Conservation (phyloP, 1,140 invertebrate genomes). For the Euwallacea fornicatus region DNA sequence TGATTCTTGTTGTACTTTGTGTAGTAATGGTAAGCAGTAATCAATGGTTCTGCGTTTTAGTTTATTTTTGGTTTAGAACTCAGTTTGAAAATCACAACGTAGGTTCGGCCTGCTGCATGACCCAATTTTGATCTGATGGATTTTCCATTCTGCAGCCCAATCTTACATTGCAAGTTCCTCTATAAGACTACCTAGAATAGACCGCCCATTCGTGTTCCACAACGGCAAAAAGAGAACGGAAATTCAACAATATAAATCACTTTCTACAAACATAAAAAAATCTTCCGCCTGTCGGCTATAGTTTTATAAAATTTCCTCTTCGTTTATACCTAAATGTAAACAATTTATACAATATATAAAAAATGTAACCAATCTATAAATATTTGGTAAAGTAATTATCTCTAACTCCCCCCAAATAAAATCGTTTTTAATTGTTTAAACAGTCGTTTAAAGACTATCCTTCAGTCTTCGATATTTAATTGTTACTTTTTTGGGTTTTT, state of each 20-base stretch:
- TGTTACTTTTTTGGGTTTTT: slow-evolving; percentile 12
- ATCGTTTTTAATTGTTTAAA: slow-evolving; percentile 17
- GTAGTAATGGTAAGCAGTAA: too few relatives aligned
- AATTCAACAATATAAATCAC: slow-evolving; percentile 9
- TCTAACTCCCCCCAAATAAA: slow-evolving; percentile 26
- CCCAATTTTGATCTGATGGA: too few relatives aligned
- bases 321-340: slow-evolving; percentile 33
- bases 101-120: too few relatives aligned
- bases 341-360: slow-evolving; percentile 41
- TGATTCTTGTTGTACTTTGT: too few relatives aligned
- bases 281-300: slow-evolving; percentile 17
- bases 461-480: slow-evolving; percentile 40
- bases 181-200: too few relatives aligned
- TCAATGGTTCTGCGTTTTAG: too few relatives aligned
- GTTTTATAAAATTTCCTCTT: slow-evolving; percentile 31
- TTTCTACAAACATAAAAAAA: slow-evolving; percentile 24
- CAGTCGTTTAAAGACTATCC: slow-evolving; percentile 39
- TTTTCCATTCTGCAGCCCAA: too few relatives aligned
- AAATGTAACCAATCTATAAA: slow-evolving; percentile 41
- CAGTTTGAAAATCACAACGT: too few relatives aligned
- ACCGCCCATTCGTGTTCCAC: too few relatives aligned
- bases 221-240: not conserved
- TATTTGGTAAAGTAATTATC: slow-evolving; percentile 34
- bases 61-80: too few relatives aligned
- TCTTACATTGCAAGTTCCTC: too few relatives aligned